Base-by-base conservation (phyloP, 2,888 invertebrate genomes). In the Reticulitermes lucifugus region DNA sequence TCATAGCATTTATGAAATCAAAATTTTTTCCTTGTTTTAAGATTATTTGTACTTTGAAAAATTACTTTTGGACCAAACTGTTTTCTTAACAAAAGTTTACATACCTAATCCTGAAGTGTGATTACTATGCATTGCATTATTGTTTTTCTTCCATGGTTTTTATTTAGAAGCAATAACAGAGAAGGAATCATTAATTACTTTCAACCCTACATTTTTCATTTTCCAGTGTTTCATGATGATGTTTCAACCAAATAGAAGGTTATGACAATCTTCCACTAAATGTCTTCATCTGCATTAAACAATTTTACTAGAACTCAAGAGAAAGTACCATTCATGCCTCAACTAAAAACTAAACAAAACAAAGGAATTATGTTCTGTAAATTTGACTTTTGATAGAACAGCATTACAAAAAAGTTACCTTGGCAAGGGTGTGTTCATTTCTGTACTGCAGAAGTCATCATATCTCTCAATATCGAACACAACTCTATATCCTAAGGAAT, bases 191-290 rank as follows among this genome's bases (percentile, higher is more conserved):
- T 25, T 65, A 65, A 65, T 65, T 65, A n/a, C 65, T n/a, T 65
- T 25, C 9, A n/a, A n/a, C 65, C 65, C 25, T n/a, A 25, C 65
- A 65, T 65, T 65, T 65, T 65, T n/a, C 65, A 65, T 10, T 41
- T 41, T 41, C 41, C 73, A 73, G 41, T 21, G n/a, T 43, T n/a
- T 77, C n/a, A 18, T 77, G 65, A 81, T 65, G 65, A 81, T 81
- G 81, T 70, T 43, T 81, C 81, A 46, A 81, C 70, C 18, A 81
- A 70, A 46, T 81, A 81, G 81, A 81, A 79, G 46, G 41, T 60
- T 43, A 60, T 84, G 84, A 84, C 84, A 84, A 84, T 84, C 84
- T 77, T 84, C 84, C 84, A 84, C 35, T 84, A 21, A 84, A 84
- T 84, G 79, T 84, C 79, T 65, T 79, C 77, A 77, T 65, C 84